phyloP scores from a whole-genome alignment of 2,113 vertebrate genomes.

The Barnardius zonarius region DNA sequence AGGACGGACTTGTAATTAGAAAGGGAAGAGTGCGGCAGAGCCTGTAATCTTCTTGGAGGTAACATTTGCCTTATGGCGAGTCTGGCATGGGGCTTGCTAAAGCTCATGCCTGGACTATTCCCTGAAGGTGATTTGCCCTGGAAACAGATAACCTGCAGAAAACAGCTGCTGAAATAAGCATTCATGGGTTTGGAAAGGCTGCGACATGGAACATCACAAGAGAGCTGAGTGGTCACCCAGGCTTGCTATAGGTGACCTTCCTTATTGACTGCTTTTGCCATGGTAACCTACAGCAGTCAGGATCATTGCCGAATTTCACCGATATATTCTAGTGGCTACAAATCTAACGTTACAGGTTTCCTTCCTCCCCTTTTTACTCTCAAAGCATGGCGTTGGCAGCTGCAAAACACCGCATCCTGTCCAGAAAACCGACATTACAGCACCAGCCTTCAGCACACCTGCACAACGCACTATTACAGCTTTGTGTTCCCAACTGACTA shows the following conservation, averaged over 20 bases:
- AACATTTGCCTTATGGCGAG: not conserved
- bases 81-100: not conserved
- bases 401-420: fast-evolving
- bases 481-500: not conserved
- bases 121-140: not conserved
- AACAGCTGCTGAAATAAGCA: not conserved
- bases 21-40: not conserved
- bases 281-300: not conserved
- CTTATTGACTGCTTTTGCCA: not conserved
- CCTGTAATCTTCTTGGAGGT: not conserved
- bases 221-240: not conserved
- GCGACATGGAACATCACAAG: not conserved
- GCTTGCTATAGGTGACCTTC: not conserved
- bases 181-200: not conserved
- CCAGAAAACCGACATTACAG: not conserved
- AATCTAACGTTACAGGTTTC: fast-evolving
- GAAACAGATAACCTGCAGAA: not conserved
- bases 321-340: not conserved
- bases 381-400: fast-evolving
- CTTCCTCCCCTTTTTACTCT: not conserved
- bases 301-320: not conserved
- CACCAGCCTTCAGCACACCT: not conserved
- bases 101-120: not conserved
- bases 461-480: fast-evolving
- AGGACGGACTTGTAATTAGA: not conserved